These are phyloP conservation scores for Heliconius himera DNA, from an alignment of 1,140 invertebrate species.

Conservation along the genomic window DNA sequence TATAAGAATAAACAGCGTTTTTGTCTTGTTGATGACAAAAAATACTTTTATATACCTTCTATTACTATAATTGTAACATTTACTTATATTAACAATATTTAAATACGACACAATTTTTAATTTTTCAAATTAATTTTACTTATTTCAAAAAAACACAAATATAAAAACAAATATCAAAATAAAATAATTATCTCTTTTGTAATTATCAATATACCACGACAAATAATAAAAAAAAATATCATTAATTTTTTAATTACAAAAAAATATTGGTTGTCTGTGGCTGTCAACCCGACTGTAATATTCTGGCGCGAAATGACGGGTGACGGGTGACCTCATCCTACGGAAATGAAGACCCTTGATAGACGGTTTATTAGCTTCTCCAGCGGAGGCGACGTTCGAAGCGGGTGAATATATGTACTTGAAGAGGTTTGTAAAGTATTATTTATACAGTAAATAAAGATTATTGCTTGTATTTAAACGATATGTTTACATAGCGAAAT, in stretches of 20 bases:
- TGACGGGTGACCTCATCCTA: conserved; percentile 30
- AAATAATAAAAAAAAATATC: background rate
- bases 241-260: background rate
- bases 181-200: background rate
- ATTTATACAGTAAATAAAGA: no score
- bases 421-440: no score
- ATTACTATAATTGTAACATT: no score
- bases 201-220: background rate
- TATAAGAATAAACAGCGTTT: background rate
- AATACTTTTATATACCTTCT: no score
- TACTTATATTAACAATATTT: no score
- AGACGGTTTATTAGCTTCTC: conserved; percentile 37
- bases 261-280: conserved; percentile 13
- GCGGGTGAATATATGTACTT: no score
- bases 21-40: background rate
- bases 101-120: no score
- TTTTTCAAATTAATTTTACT: no score
- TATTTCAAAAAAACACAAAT: background rate
- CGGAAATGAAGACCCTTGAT: conserved; percentile 35
- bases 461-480: no score
- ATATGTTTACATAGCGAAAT: no score
- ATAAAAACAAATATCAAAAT: no score
- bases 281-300: conserved; percentile 11
- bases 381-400: no score
- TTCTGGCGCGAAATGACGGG: conserved; percentile 23